Evolutionary conservation across 2,797 vertebrate species (phyloP).

Genomic region (Coregonus ussuriensis): DNA sequence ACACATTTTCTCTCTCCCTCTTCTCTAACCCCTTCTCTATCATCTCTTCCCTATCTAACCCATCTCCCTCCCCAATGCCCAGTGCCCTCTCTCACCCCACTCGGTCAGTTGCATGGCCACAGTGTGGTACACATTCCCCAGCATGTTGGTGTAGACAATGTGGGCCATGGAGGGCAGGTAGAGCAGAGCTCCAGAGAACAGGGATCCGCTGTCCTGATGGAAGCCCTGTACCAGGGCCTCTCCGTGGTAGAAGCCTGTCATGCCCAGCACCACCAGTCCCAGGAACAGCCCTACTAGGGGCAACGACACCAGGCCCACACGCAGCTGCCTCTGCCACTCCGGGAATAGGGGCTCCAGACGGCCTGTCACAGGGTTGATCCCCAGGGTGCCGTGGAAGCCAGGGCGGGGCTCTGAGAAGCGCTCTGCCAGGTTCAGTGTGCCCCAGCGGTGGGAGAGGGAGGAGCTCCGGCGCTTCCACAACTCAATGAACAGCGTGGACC

Average conservation of each 20-base stretch:
- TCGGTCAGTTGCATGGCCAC: constrained; percentile 74
- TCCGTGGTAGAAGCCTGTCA: constrained; percentile 76
- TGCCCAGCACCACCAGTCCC: constrained; percentile 74
- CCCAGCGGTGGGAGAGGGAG: constrained; percentile 77
- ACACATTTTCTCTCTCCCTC: not conserved
- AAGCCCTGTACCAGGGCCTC: constrained; percentile 66
- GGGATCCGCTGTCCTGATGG: constrained; percentile 62
- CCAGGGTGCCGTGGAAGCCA: constrained; percentile 71
- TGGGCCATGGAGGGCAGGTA: constrained; percentile 77
- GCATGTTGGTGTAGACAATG: constrained; percentile 77
- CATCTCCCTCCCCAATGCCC: not conserved
- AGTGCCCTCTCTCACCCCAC: constrained; percentile 67
- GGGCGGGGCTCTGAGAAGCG: constrained; percentile 78
- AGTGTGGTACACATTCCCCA: constrained; percentile 70
- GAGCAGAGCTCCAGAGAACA: constrained; percentile 62
- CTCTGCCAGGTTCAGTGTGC: constrained; percentile 70
- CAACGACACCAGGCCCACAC: constrained; percentile 73
- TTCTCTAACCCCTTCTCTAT: not conserved
- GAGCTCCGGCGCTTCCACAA: constrained; percentile 80
- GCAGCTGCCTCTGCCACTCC: constrained; percentile 72
- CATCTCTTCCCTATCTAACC: not conserved
- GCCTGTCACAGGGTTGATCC: constrained; percentile 75
- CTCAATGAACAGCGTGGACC: constrained; percentile 82
- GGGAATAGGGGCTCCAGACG: constrained; percentile 78
- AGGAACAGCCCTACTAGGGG: constrained; percentile 77